Evolutionary conservation across 2,797 vertebrate genomes (phyloP).

Genomic region (Oryzias dopingdopingensis): DNA sequence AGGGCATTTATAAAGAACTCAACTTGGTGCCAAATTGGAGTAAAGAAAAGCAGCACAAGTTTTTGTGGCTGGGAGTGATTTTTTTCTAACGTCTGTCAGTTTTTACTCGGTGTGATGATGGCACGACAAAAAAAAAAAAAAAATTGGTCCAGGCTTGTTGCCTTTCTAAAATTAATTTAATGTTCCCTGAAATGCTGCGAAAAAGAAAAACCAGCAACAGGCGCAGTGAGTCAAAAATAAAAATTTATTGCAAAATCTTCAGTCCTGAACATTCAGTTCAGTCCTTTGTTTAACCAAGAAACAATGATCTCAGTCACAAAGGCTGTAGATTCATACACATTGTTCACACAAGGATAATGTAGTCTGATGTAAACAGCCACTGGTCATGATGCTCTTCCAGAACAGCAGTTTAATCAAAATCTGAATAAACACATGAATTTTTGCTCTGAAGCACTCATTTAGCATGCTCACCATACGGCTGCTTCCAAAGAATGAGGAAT

Average conservation of each 20-base stretch:
- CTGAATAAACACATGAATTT: conserved; percentile 62
- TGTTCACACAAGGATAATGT: conserved; percentile 30
- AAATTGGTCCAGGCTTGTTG: conserved; percentile 32
- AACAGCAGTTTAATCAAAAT: conserved; percentile 56
- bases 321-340: conserved; percentile 31
- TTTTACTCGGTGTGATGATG: conserved; percentile 27
- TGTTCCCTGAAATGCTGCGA: conserved; percentile 7
- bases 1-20: too few relatives aligned
- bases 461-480: conserved; percentile 54
- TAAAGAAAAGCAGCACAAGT: conserved; percentile 23
- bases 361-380: conserved; percentile 57
- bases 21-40: conserved; percentile 12
- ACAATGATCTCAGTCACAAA: conserved; percentile 13
- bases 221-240: conserved; percentile 43
- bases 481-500: conserved; percentile 57
- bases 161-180: conserved; percentile 48
- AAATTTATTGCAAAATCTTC: conserved; percentile 36
- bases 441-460: conserved; percentile 57
- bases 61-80: conserved; percentile 32
- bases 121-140: neutral
- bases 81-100: conserved; percentile 43
- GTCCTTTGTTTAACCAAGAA: conserved; percentile 14
- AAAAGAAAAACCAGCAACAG: conserved; percentile 9
- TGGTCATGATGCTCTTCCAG: conserved; percentile 35
- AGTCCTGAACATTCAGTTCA: conserved; percentile 36